Percentiles rank a stretch among this genome's conserved stretches.
These are phyloP conservation scores for Andrena trimmerana DNA, from an alignment of 2,888 invertebrate genomes.

Conservation along the genomic window DNA sequence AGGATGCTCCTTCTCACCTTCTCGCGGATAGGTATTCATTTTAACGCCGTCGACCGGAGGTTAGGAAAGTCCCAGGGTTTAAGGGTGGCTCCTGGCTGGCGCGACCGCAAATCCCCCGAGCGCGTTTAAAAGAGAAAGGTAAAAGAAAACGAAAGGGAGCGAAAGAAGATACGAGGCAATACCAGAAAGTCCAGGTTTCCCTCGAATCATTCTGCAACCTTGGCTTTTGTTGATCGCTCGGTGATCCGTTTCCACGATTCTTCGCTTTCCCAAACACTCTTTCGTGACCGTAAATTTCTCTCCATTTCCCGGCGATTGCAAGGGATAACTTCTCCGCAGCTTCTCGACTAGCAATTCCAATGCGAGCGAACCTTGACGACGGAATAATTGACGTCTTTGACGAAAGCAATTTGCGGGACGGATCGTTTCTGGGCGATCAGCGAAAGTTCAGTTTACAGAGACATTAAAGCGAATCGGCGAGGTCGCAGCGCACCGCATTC, in stretches of 20 bases:
- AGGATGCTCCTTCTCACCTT: neutral
- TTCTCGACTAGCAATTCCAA: too few relatives aligned
- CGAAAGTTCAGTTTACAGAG: conserved; percentile 10
- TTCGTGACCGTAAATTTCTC: too few relatives aligned
- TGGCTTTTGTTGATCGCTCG: neutral
- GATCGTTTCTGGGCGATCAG: neutral
- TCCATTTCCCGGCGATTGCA: too few relatives aligned
- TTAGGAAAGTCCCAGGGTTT: conserved; percentile 11
- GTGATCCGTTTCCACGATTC: neutral
- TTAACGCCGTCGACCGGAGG: conserved; percentile 7
- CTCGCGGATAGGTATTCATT: conserved; percentile 8
- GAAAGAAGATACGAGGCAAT: too few relatives aligned
- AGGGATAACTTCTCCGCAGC: too few relatives aligned
- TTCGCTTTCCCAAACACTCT: neutral
- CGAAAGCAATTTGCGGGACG: too few relatives aligned
- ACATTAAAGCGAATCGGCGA: neutral
- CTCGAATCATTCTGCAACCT: neutral
- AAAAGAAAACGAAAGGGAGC: too few relatives aligned
- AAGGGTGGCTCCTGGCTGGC: neutral
- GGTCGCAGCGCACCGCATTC: too few relatives aligned
- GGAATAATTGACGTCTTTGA: too few relatives aligned
- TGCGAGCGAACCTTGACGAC: too few relatives aligned
- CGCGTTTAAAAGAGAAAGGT: neutral
- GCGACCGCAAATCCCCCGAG: neutral
- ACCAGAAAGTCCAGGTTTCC: too few relatives aligned